Percentiles rank a stretch among this genome's conserved stretches.
Conservation (phyloP, 2,113 vertebrate species). For the Oplegnathus fasciatus region DNA sequence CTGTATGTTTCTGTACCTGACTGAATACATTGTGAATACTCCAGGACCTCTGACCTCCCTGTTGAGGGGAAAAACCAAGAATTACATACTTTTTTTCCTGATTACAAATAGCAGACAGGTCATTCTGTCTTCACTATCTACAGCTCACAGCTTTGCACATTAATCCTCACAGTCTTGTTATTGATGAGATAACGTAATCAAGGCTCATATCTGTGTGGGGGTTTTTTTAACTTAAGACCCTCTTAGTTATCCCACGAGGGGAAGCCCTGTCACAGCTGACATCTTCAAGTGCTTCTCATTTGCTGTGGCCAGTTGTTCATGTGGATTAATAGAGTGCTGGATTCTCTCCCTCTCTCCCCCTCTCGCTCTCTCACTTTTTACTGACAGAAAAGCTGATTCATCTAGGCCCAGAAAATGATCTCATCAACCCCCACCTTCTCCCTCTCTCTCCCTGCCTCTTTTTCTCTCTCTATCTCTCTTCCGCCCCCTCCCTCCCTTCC, state of each 20-base stretch:
- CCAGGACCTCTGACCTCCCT: not conserved
- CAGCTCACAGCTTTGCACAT: not conserved
- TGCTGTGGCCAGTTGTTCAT: conserved; percentile 29
- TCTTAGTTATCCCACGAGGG: not conserved
- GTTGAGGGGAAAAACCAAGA: not conserved
- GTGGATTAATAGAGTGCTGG: conserved; percentile 32
- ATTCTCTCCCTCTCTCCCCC: conserved; percentile 15
- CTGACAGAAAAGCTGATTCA: conserved; percentile 82
- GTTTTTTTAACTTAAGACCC: not conserved
- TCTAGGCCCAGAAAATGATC: conserved; percentile 79
- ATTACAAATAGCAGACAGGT: not conserved
- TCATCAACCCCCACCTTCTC: conserved; percentile 66
- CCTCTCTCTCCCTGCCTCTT: not conserved
- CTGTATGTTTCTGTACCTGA: not conserved
- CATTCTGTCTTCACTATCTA: not conserved
- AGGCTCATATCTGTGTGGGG: not conserved
- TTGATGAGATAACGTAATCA: not conserved
- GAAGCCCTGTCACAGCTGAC: conserved; percentile 35
- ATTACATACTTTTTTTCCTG: not conserved
- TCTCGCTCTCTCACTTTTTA: not conserved
- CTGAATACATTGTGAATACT: not conserved
- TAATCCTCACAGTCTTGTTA: not conserved
- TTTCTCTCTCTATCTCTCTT: conserved; percentile 17
- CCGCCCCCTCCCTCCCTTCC: not conserved
- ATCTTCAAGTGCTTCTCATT: conserved; percentile 41